Evolutionary conservation across 2,888 invertebrate species (phyloP), one percentile per base, ranked within the genome.

Genomic region (Drosophila antonietae): DNA sequence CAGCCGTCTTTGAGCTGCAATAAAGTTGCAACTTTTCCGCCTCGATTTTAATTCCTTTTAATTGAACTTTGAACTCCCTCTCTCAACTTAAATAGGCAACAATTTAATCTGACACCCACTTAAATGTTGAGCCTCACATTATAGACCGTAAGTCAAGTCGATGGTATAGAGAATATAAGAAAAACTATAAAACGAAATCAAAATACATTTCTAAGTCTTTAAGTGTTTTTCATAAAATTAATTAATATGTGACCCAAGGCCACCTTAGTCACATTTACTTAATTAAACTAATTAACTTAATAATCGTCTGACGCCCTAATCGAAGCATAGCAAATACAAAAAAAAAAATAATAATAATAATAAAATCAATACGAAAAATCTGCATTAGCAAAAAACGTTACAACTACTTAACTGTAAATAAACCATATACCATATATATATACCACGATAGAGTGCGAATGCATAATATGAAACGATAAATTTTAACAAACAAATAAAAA

Each of bases 191-290:
- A 86, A 73, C 73, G 43, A 90, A 85, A 84, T 84, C 84, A 84
- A 84, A 84, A 85, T 85, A 90, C 87, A 90, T 80, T 78, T 89
- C 89, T 90, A 85, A 85, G 84, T 78, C 80, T 69, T 88, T 88
- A 86, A 90, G 81, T 90, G 84, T 85, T 85, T 83, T 83, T 80
- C 90, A 77, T 83, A 68, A 71, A 58, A 51, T 52, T 64, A 75
- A 68, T 53, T 71, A 71, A 81, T 53, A 49, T 56, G 73, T 73
- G 78, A 53, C 73, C 59, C 33, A 61, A 78, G 81, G 78, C 52
- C 72, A 73, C 63, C 81, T 68, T 78, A 56, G 78, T 61, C 78
- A 35, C 78, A 39, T 20, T 44, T 37, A 62, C 58, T 49, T 61
- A 73, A 67, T 69, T 73, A 55, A 81, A 67, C 55, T 76, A 58